Base-by-base conservation (phyloP, 2,797 vertebrate species). In the Manis crassicaudata region DNA sequence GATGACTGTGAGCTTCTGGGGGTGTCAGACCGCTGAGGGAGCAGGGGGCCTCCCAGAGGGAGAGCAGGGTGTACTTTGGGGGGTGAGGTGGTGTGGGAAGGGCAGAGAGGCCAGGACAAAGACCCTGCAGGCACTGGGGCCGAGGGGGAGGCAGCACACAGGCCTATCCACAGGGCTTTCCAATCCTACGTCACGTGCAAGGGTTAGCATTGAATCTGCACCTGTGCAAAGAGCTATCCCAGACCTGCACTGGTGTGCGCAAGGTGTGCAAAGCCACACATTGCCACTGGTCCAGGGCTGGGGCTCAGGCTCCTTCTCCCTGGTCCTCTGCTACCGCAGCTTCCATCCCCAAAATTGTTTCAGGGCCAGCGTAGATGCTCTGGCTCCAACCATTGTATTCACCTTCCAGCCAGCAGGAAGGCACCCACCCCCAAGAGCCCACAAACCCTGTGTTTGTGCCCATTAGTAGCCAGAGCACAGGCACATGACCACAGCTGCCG, bases 61-160 rank as follows among this genome's bases (percentile, higher is more conserved):
- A 63, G 21, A 63, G 23, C 6, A 25, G 88, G 27, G n/a, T n/a
- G 54, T 27, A 16, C 56, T 87, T 62, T 4, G 6, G 82, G 25
- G 83, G 7, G 7, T 27, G 75, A n/a, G 13, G 5, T 62, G 58
- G 58, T 10, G 0, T 16, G 14, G 43, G 68, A 25, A 62, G 43
- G 37, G 25, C 25, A 9, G 35, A 11, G 25, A 7, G n/a, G 54
- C 27, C 60, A 20, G 87, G 63, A 10, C 3, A 25, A 77, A 73
- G 20, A 7, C 11, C 54, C 40, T 14, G 7, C 4, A 21, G 70
- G 5, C 37, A 6, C 0, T 0, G 8, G n/a, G 63, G 3, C 1
- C 8, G 8, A 18, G 14, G 40, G 17, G 14, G 17, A 27, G 35
- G 37, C 43, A 9, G 43, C 50, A 9, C n/a, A 32, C 0, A 17